phyloP scores from a whole-genome alignment of 1,140 invertebrate species.

The Helicoverpa zea region DNA sequence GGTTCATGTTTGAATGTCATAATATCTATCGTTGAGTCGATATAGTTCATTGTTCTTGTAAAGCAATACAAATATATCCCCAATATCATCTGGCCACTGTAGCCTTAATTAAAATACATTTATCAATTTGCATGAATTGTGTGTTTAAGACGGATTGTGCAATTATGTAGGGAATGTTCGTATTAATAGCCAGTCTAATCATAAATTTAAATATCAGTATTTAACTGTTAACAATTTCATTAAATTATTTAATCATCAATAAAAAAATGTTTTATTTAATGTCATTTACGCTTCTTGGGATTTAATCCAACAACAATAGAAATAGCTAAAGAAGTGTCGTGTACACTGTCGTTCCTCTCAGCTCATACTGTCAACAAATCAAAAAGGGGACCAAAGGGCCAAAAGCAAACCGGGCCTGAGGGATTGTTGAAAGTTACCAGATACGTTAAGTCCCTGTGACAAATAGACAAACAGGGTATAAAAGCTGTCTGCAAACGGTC shows the following conservation, averaged over 20 bases:
- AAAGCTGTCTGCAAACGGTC: too few species aligned
- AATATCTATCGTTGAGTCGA: neutral
- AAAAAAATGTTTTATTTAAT: slow-evolving; percentile 63
- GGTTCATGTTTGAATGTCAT: neutral
- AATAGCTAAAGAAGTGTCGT: too few species aligned
- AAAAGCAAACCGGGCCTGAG: too few species aligned
- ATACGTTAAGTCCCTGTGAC: too few species aligned
- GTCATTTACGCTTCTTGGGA: too few species aligned
- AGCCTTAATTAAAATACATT: slow-evolving; percentile 18
- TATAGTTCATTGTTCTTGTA: slow-evolving; percentile 14
- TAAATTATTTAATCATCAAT: slow-evolving; percentile 77
- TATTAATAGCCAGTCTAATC: slow-evolving; percentile 60
- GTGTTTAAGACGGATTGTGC: slow-evolving; percentile 60
- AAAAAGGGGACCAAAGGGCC: too few species aligned
- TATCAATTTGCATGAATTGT: slow-evolving; percentile 44
- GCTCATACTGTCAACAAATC: neutral
- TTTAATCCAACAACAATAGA: too few species aligned
- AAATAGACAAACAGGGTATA: too few species aligned
- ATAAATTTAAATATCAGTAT: slow-evolving; percentile 74
- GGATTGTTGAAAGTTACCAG: neutral
- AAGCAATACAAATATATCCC: slow-evolving; percentile 7
- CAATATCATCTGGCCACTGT: slow-evolving; percentile 3
- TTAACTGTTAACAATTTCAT: slow-evolving; percentile 76
- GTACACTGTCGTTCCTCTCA: too few species aligned
- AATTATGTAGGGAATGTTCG: slow-evolving; percentile 68